Conservation (phyloP, 2,888 invertebrate genomes). For the Desoria tigrina region DNA sequence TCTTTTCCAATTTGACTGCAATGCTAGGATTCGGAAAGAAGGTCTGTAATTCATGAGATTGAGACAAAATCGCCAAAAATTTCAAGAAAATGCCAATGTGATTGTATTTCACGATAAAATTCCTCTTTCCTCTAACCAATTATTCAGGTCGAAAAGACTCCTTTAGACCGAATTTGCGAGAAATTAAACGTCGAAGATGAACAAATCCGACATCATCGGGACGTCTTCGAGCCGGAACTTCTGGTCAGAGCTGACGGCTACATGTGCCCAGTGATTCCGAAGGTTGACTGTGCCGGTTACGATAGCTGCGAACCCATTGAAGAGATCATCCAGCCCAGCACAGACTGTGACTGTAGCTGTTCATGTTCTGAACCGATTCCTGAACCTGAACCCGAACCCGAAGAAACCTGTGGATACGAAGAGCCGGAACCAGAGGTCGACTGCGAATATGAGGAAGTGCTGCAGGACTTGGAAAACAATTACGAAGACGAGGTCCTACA, state of each 20-base stretch:
- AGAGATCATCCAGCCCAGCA: no score
- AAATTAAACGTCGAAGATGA: conserved; percentile 27
- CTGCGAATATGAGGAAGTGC: conserved; percentile 1
- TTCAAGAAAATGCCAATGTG: no score
- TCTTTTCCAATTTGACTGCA: no score
- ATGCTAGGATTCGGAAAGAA: no score
- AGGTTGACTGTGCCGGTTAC: conserved; percentile 25
- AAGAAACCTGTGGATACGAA: neutral
- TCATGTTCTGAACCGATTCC: no score
- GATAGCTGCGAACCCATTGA: no score
- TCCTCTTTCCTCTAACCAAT: no score
- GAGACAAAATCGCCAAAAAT: no score
- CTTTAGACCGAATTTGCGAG: conserved; percentile 21
- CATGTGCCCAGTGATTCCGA: conserved; percentile 31
- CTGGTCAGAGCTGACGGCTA: conserved; percentile 35
- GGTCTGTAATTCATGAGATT: no score
- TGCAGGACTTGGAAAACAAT: neutral
- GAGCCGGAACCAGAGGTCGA: conserved; percentile 2
- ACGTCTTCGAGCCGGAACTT: conserved; percentile 34
- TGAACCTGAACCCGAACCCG: neutral
- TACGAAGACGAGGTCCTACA: neutral
- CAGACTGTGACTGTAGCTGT: no score
- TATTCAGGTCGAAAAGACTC: conserved; percentile 1
- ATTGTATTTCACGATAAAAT: no score
- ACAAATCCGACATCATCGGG: conserved; percentile 28